phyloP scores from a whole-genome alignment of 2,797 vertebrate species.

The Enteromius radiatus region DNA sequence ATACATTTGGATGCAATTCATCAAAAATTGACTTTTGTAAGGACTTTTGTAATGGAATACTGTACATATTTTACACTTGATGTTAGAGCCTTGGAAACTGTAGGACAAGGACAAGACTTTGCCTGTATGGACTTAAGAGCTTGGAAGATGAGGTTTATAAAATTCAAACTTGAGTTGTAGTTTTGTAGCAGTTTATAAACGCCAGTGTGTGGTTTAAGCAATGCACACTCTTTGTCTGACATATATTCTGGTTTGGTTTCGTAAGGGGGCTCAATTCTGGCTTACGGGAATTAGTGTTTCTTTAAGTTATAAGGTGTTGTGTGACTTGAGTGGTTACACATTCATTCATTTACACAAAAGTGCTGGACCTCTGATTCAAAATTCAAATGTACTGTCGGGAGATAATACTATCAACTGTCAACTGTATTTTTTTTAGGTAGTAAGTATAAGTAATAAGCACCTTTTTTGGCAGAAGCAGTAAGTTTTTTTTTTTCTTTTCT shows the following conservation, averaged over 20 bases:
- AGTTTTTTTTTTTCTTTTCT: too few species aligned
- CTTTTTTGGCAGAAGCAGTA: too few species aligned
- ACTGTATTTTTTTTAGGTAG: not conserved
- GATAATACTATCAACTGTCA: not conserved
- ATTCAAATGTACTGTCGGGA: not conserved
- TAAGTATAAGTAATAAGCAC: not conserved
- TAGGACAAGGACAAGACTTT: too few species aligned
- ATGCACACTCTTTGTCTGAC: slow-evolving; percentile 43
- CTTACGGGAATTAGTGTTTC: slow-evolving; percentile 42
- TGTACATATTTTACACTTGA: not conserved
- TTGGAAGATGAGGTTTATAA: slow-evolving; percentile 59
- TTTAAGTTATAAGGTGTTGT: slow-evolving; percentile 33
- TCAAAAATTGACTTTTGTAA: not conserved
- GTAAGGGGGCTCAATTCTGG: slow-evolving; percentile 37
- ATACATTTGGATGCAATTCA: not conserved
- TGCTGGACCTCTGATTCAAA: not conserved
- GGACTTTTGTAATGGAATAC: not conserved
- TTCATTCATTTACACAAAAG: not conserved
- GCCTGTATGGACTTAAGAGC: slow-evolving; percentile 40
- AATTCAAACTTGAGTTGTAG: slow-evolving; percentile 57
- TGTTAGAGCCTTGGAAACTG: not conserved
- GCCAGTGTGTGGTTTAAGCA: slow-evolving; percentile 55
- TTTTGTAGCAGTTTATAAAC: slow-evolving; percentile 50
- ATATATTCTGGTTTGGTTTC: slow-evolving; percentile 51
- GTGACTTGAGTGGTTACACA: slow-evolving; percentile 20